phyloP scores from a whole-genome alignment of 2,888 invertebrate genomes.

The Drosophila niveifrons region DNA sequence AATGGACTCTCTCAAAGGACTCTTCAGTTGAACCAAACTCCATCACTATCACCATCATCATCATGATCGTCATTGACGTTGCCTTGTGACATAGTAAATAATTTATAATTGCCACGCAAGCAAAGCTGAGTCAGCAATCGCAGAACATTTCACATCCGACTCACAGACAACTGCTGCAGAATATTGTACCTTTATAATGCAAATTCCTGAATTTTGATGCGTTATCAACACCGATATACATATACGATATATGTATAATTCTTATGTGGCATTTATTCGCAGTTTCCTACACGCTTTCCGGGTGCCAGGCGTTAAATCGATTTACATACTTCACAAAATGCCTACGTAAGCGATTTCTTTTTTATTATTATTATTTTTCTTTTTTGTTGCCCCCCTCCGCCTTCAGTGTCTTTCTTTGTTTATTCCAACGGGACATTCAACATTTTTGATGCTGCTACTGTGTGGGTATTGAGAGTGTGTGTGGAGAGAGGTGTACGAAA shows the following conservation, averaged over 20 bases:
- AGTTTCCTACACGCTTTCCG: slow-evolving; percentile 50
- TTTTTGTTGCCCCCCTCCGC: background rate
- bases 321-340: slow-evolving; percentile 73
- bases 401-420: slow-evolving; percentile 42
- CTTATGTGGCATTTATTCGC: slow-evolving; percentile 56
- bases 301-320: slow-evolving; percentile 60
- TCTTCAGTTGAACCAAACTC: no score
- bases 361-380: slow-evolving; percentile 48
- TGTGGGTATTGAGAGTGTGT: slow-evolving; percentile 3
- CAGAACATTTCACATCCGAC: slow-evolving; percentile 1
- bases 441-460: slow-evolving; percentile 19
- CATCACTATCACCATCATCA: no score
- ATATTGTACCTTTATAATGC: slow-evolving; percentile 52
- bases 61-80: slow-evolving; percentile 52
- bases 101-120: slow-evolving; percentile 70
- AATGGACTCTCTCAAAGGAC: slow-evolving; percentile 53
- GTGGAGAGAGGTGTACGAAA: background rate
- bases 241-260: slow-evolving; percentile 3
- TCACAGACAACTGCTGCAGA: slow-evolving; percentile 12
- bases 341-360: slow-evolving; percentile 68
- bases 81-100: slow-evolving; percentile 57
- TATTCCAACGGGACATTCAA: slow-evolving; percentile 41
- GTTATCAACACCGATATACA: slow-evolving; percentile 53
- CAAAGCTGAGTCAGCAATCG: slow-evolving; percentile 19
- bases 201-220: slow-evolving; percentile 66